Conservation (phyloP, 2,888 invertebrate genomes). For the Diabrotica balteata region DNA sequence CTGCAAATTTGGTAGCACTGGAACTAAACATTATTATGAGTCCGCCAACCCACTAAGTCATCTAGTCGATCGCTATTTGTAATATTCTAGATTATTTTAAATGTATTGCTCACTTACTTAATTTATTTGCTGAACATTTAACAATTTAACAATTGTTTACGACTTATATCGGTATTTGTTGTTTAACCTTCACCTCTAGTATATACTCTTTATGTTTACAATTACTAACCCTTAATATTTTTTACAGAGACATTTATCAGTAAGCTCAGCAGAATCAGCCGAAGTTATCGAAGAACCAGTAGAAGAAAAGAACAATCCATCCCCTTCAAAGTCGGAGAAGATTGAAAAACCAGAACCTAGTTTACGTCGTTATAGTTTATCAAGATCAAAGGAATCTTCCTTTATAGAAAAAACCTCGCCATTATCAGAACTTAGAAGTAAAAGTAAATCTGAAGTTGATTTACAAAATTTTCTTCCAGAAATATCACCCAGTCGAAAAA, state of each 20-base stretch:
- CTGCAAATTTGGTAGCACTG: too few species aligned
- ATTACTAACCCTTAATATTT: too few species aligned
- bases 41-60: too few species aligned
- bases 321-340: slow-evolving; percentile 4
- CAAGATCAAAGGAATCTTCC: slow-evolving; percentile 27
- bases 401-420: slow-evolving; percentile 24
- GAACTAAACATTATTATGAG: too few species aligned
- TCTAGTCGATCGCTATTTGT: too few species aligned
- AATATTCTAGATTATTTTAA: too few species aligned
- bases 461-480: slow-evolving; percentile 50
- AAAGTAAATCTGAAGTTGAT: slow-evolving; percentile 55
- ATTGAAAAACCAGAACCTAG: slow-evolving; percentile 9
- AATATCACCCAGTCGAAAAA: slow-evolving; percentile 49
- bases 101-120: too few species aligned
- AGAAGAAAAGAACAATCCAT: background rate
- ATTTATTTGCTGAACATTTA: too few species aligned
- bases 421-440: slow-evolving; percentile 35
- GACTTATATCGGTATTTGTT: too few species aligned
- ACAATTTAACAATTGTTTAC: too few species aligned
- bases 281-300: slow-evolving; percentile 19
- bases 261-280: slow-evolving; percentile 32
- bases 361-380: slow-evolving; percentile 27
- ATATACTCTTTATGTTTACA: background rate
- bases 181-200: too few species aligned
- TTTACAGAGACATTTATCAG: slow-evolving; percentile 23